Percentiles rank a stretch among this genome's conserved stretches.
Conservation (phyloP, 2,888 invertebrate genomes). For the Alentia gelatinosa region DNA sequence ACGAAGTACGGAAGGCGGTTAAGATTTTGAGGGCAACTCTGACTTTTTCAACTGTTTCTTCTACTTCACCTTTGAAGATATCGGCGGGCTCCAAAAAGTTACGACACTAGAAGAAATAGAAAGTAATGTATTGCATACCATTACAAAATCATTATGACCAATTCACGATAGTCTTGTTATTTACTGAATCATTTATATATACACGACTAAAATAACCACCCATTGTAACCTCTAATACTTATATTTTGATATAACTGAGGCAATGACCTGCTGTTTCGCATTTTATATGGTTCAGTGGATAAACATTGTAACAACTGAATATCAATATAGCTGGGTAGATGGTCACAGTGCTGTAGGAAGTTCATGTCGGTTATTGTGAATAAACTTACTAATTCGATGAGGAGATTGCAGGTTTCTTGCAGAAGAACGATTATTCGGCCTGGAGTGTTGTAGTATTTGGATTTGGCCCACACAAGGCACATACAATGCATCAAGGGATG, state of each 20-base stretch:
- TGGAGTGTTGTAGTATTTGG: constrained; percentile 92
- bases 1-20: constrained; percentile 75
- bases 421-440: constrained; percentile 93
- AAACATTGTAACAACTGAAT: not conserved
- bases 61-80: constrained; percentile 96
- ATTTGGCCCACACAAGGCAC: constrained; percentile 94
- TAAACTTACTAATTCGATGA: constrained; percentile 89
- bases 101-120: too few species aligned
- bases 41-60: constrained; percentile 93
- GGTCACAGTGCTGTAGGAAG: not conserved
- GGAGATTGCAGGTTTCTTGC: constrained; percentile 93
- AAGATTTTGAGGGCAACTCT: constrained; percentile 76
- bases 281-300: too few species aligned
- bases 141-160: too few species aligned
- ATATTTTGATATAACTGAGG: too few species aligned
- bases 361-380: too few species aligned
- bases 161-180: too few species aligned
- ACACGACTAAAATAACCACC: too few species aligned
- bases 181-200: too few species aligned
- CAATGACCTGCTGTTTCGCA: too few species aligned
- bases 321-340: not conserved
- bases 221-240: too few species aligned
- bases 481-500: constrained; percentile 92
- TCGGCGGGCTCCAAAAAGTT: constrained; percentile 94
- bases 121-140: too few species aligned